Conservation (phyloP, 2,113 vertebrate species). For the Oostethus manadensis region DNA sequence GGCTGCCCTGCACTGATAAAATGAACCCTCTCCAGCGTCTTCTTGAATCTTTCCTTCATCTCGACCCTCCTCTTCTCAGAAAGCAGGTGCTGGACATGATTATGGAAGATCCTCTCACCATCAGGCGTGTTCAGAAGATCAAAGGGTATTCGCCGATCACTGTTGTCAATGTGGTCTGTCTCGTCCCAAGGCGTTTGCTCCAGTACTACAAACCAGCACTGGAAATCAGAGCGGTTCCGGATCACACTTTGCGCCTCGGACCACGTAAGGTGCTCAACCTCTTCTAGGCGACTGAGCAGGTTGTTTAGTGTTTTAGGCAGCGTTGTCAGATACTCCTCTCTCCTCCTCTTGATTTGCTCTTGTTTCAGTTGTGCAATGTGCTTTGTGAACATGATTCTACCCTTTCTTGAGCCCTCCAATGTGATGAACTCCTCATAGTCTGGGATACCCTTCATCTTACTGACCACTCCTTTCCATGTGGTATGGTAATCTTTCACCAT, state of each 20-base stretch:
- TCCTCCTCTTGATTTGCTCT: constrained; percentile 91
- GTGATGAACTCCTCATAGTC: constrained; percentile 95
- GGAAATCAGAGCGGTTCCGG: constrained; percentile 86
- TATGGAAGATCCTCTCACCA: constrained; percentile 90
- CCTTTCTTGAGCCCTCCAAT: constrained; percentile 91
- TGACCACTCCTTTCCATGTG: constrained; percentile 90
- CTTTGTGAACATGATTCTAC: constrained; percentile 88
- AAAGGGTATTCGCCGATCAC: constrained; percentile 93
- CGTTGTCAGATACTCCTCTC: constrained; percentile 92
- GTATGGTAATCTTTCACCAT: constrained; percentile 93
- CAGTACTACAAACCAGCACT: constrained; percentile 89
- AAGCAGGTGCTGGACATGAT: constrained; percentile 91
- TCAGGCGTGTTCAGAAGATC: constrained; percentile 88
- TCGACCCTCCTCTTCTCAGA: constrained; percentile 90
- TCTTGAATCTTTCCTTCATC: constrained; percentile 98
- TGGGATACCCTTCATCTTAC: constrained; percentile 88
- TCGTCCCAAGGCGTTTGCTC: constrained; percentile 95
- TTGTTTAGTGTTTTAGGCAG: constrained; percentile 92
- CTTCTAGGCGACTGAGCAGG: constrained; percentile 88
- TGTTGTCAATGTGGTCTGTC: constrained; percentile 93
- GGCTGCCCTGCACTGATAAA: constrained; percentile 93
- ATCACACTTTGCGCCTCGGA: constrained; percentile 86
- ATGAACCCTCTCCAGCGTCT: constrained; percentile 91
- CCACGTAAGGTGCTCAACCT: constrained; percentile 90
- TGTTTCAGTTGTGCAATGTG: constrained; percentile 94